Conservation (phyloP, 2,113 vertebrate species). For the Mola mola region DNA sequence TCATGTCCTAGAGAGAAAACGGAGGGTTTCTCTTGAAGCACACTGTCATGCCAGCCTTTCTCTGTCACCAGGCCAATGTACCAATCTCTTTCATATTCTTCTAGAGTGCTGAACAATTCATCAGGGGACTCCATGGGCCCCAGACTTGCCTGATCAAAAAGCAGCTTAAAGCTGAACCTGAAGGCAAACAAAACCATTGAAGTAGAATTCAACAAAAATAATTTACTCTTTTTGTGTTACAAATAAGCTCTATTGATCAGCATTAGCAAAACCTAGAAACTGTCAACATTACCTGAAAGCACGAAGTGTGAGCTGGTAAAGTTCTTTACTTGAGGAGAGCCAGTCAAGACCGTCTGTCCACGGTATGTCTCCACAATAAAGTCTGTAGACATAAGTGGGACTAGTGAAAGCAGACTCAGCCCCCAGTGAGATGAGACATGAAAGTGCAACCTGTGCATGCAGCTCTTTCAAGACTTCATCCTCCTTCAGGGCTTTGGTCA, state of each 20-base stretch:
- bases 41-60: constrained; percentile 90
- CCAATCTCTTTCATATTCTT: constrained; percentile 93
- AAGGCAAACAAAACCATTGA: constrained; percentile 28
- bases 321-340: constrained; percentile 89
- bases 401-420: constrained; percentile 85
- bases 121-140: constrained; percentile 89
- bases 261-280: not conserved
- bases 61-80: constrained; percentile 93
- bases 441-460: constrained; percentile 87
- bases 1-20: constrained; percentile 95
- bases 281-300: constrained; percentile 91
- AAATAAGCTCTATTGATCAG: not conserved
- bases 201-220: not conserved
- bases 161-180: constrained; percentile 95
- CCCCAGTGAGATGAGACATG: constrained; percentile 89
- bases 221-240: not conserved
- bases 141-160: constrained; percentile 95
- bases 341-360: constrained; percentile 93
- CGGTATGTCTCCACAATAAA: constrained; percentile 90
- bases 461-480: constrained; percentile 87
- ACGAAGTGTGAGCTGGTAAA: constrained; percentile 90
- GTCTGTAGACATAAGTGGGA: constrained; percentile 89
- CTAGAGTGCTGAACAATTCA: constrained; percentile 87
- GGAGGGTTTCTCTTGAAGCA: constrained; percentile 94
- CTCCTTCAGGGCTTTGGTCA: constrained; percentile 86